A percentile compares a stretch with the other conserved stretches of the same genome.
phyloP scores from a whole-genome alignment of 2,888 invertebrate genomes.

The Ormia ochracea region DNA sequence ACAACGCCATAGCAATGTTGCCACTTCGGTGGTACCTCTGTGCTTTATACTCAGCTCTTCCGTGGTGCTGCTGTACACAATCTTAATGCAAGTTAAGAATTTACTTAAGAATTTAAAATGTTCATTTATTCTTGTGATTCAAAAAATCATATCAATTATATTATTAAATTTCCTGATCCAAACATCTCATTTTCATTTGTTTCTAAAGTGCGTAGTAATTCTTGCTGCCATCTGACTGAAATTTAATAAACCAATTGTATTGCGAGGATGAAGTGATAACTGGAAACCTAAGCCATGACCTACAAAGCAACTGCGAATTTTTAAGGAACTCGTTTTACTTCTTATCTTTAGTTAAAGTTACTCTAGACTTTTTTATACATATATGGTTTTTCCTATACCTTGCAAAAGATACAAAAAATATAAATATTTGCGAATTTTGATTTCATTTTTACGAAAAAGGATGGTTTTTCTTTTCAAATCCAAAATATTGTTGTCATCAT shows the following conservation, averaged over 20 bases:
- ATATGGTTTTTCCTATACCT: not conserved
- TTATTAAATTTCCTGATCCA: too few species aligned
- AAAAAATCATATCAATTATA: too few species aligned
- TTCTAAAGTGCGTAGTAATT: not conserved
- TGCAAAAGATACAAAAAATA: not conserved
- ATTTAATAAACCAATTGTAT: not conserved
- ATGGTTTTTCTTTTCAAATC: not conserved
- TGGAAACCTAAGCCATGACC: not conserved
- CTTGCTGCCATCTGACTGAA: not conserved
- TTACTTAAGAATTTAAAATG: too few species aligned
- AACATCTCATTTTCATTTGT: too few species aligned
- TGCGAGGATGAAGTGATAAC: not conserved
- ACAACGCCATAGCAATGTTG: too few species aligned
- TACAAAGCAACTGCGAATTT: slow-evolving; percentile 9
- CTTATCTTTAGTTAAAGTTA: not conserved
- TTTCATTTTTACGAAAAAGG: not conserved
- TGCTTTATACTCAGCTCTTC: too few species aligned
- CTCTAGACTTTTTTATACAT: not conserved
- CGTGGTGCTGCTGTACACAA: too few species aligned
- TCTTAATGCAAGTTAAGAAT: too few species aligned
- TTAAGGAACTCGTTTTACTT: slow-evolving; percentile 35
- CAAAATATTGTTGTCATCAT: too few species aligned
- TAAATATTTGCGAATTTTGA: not conserved
- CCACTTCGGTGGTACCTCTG: too few species aligned
- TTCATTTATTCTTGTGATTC: too few species aligned